Conservation (phyloP, 1,140 invertebrate genomes). For the Oryctes rhinoceros region DNA sequence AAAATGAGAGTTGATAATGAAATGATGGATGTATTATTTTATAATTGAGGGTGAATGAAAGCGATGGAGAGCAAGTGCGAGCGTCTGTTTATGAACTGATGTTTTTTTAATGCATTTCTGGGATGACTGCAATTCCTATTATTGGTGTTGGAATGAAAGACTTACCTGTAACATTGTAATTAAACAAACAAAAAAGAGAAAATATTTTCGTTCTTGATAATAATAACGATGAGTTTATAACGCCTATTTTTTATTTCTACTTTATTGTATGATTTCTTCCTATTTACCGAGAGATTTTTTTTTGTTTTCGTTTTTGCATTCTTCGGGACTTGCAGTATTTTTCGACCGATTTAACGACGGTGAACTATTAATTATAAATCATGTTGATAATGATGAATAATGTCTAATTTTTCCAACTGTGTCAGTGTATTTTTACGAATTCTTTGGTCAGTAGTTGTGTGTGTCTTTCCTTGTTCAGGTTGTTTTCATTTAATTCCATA, state of each 20-base stretch:
- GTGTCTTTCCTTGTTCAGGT: slow-evolving; percentile 56
- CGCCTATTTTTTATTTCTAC: slow-evolving; percentile 3
- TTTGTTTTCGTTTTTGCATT: slow-evolving; percentile 24
- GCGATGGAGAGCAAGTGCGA: slow-evolving; percentile 20
- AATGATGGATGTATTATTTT: slow-evolving; percentile 51
- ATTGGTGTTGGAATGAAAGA: slow-evolving; percentile 60
- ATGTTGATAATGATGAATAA: slow-evolving; percentile 14
- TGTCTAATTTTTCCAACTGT: slow-evolving; percentile 47
- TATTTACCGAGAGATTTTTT: background rate
- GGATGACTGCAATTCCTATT: slow-evolving; percentile 52
- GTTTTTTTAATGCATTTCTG: slow-evolving; percentile 46
- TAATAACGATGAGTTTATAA: slow-evolving; percentile 20
- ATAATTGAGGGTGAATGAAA: slow-evolving; percentile 43
- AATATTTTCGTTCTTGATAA: slow-evolving; percentile 8
- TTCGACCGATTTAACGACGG: slow-evolving; percentile 49
- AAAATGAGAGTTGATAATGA: slow-evolving; percentile 21
- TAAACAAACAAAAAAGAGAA: slow-evolving; percentile 44
- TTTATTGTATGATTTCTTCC: slow-evolving; percentile 9
- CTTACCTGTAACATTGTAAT: slow-evolving; percentile 56
- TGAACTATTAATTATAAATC: slow-evolving; percentile 30
- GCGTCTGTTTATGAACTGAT: slow-evolving; percentile 46
- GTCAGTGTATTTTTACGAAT: slow-evolving; percentile 59
- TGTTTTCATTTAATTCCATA: slow-evolving; percentile 51
- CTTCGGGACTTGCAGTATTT: slow-evolving; percentile 53
- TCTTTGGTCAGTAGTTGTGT: slow-evolving; percentile 58